phyloP scores from a whole-genome alignment of 2,888 invertebrate species.

The Gisinianus flammeolus region DNA sequence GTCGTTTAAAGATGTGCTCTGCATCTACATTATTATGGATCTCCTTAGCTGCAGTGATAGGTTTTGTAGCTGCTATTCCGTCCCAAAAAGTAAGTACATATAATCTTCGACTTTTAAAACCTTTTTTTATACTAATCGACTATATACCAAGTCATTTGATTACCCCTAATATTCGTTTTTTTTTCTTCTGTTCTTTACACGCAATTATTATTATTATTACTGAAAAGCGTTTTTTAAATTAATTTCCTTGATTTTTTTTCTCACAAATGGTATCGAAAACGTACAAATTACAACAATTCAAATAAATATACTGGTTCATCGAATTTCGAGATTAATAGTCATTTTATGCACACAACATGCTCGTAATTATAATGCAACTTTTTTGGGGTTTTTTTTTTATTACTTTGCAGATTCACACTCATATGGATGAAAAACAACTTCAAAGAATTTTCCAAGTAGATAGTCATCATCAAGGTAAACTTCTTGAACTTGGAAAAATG shows the following conservation, averaged over 20 bases:
- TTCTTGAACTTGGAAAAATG: too few species aligned
- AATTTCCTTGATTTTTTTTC: too few species aligned
- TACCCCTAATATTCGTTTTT: constrained; percentile 10
- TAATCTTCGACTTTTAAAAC: background rate
- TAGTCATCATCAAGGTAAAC: constrained; percentile 71
- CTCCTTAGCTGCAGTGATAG: constrained; percentile 56
- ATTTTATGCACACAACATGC: too few species aligned
- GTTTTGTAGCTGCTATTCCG: constrained; percentile 55
- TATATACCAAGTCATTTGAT: background rate
- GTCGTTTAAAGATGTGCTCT: constrained; percentile 47
- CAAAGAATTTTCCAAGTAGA: constrained; percentile 84
- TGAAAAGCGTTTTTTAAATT: too few species aligned
- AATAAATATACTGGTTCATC: too few species aligned
- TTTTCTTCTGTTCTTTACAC: constrained; percentile 3
- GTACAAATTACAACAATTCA: too few species aligned
- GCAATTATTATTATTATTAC: too few species aligned
- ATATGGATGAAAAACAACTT: constrained; percentile 84
- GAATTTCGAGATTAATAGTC: too few species aligned
- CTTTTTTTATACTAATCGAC: background rate
- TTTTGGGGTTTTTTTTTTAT: constrained; percentile 56
- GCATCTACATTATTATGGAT: constrained; percentile 56
- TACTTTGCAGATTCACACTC: constrained; percentile 82
- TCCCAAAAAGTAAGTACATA: constrained; percentile 55
- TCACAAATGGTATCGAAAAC: too few species aligned
- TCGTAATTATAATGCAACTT: background rate